Evolutionary conservation across 2,888 invertebrate species (phyloP).

Genomic region (Maniola hyperantus): DNA sequence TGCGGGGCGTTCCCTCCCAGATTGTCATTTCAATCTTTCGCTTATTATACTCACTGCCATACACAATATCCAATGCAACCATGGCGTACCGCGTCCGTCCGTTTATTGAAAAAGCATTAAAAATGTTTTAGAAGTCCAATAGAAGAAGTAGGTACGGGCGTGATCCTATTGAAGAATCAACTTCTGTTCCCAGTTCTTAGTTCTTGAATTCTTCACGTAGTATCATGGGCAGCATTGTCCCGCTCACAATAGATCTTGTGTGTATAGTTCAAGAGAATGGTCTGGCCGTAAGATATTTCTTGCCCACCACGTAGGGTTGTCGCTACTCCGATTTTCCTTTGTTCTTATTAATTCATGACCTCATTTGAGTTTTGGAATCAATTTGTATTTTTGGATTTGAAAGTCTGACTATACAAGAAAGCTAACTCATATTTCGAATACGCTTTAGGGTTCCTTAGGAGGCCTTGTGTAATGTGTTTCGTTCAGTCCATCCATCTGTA

Average conservation of each 20-base stretch:
- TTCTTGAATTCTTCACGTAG: constrained; percentile 62
- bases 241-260: constrained; percentile 66
- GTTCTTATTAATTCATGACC: neutral
- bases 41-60: constrained; percentile 20
- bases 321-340: neutral
- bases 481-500: too few relatives aligned
- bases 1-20: too few relatives aligned
- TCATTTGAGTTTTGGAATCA: neutral
- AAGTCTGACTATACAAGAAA: too few relatives aligned
- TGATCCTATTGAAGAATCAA: constrained; percentile 75
- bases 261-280: constrained; percentile 69
- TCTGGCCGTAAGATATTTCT: constrained; percentile 61
- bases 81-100: constrained; percentile 30
- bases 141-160: constrained; percentile 59
- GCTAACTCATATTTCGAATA: too few relatives aligned
- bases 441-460: too few relatives aligned
- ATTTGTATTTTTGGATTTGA: neutral
- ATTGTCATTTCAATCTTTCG: too few relatives aligned
- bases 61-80: constrained; percentile 32
- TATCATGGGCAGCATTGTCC: constrained; percentile 69
- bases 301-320: constrained; percentile 27
- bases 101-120: constrained; percentile 28
- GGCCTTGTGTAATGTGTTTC: too few relatives aligned
- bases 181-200: constrained; percentile 57
- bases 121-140: constrained; percentile 54